Evolutionary conservation across 2,797 vertebrate genomes (phyloP).

Genomic region (Sebastolobus alascanus): DNA sequence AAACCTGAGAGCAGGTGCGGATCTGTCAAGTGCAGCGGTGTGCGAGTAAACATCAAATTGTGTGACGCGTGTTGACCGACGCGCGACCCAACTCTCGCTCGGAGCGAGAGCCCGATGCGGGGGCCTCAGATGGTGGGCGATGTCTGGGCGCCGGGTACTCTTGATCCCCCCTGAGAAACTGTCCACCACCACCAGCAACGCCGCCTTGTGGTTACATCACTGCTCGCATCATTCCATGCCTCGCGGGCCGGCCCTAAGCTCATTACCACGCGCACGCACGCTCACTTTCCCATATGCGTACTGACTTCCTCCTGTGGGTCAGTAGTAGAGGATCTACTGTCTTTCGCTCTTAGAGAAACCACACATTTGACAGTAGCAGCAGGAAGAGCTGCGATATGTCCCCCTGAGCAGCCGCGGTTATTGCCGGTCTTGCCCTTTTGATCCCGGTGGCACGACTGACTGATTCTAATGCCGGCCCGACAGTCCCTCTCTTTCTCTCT

Average conservation of each 20-base stretch:
- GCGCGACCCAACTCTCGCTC: constrained; percentile 23
- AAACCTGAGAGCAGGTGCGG: constrained; percentile 50
- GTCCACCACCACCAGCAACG: constrained; percentile 49
- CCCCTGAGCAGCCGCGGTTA: constrained; percentile 46
- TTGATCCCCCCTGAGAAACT: constrained; percentile 66
- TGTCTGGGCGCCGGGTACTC: constrained; percentile 32
- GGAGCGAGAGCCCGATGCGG: constrained; percentile 12
- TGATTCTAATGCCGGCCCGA: constrained; percentile 47
- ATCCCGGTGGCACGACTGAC: constrained; percentile 55
- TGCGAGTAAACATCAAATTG: constrained; percentile 16
- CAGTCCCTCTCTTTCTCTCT: constrained; percentile 51
- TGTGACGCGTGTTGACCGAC: constrained; percentile 22
- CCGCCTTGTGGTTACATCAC: constrained; percentile 69
- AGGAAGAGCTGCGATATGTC: constrained; percentile 47
- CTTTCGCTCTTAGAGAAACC: not conserved
- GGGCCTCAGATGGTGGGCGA: constrained; percentile 48
- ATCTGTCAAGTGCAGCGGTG: constrained; percentile 17
- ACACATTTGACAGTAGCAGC: constrained; percentile 22
- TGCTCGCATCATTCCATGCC: constrained; percentile 46
- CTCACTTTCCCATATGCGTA: no score
- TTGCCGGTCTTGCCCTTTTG: constrained; percentile 56
- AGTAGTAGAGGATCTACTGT: constrained; percentile 15
- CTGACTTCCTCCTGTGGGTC: constrained; percentile 34
- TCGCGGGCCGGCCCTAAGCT: constrained; percentile 60
- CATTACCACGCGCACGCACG: constrained; percentile 61